Percentiles rank a stretch among this genome's conserved stretches.
These are phyloP conservation scores for Datnioides undecimradiatus DNA, from an alignment of 2,113 vertebrate species.

Conservation along the genomic window DNA sequence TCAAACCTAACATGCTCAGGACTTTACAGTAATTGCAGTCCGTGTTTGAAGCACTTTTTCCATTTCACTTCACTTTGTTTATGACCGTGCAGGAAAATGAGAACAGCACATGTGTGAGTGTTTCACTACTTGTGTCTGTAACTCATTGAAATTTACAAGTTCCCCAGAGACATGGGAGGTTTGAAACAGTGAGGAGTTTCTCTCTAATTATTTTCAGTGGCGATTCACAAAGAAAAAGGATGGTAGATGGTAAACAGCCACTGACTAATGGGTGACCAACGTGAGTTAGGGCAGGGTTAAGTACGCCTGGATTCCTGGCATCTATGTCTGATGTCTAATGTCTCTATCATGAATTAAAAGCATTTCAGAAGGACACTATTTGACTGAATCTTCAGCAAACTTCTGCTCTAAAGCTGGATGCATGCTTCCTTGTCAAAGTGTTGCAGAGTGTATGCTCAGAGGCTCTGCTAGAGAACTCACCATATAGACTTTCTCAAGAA, in stretches of 20 bases:
- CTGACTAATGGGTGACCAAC: not conserved
- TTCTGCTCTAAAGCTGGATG: not conserved
- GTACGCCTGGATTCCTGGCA: not conserved
- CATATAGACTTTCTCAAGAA: no score
- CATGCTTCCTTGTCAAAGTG: not conserved
- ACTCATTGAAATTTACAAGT: slow-evolving; percentile 40
- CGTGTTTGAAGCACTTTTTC: slow-evolving; percentile 27
- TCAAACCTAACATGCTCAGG: not conserved
- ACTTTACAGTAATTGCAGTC: not conserved
- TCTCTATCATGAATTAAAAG: not conserved
- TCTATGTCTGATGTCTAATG: not conserved
- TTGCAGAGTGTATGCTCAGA: no score
- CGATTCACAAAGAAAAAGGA: slow-evolving; percentile 2
- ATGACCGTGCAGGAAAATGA: slow-evolving; percentile 18
- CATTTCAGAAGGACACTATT: slow-evolving; percentile 3
- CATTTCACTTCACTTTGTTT: slow-evolving; percentile 30
- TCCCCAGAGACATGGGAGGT: slow-evolving; percentile 10
- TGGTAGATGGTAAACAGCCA: not conserved
- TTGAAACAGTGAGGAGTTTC: slow-evolving; percentile 31
- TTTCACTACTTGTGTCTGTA: slow-evolving; percentile 36
- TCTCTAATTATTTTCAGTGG: slow-evolving; percentile 16
- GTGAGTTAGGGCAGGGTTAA: not conserved
- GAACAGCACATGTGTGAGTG: slow-evolving; percentile 30
- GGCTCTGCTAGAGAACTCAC: no score
- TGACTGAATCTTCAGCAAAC: not conserved